Evolutionary conservation across 2,888 invertebrate species (phyloP), one percentile per base, ranked within the genome.

Genomic region (Apomyelois bistriatella): DNA sequence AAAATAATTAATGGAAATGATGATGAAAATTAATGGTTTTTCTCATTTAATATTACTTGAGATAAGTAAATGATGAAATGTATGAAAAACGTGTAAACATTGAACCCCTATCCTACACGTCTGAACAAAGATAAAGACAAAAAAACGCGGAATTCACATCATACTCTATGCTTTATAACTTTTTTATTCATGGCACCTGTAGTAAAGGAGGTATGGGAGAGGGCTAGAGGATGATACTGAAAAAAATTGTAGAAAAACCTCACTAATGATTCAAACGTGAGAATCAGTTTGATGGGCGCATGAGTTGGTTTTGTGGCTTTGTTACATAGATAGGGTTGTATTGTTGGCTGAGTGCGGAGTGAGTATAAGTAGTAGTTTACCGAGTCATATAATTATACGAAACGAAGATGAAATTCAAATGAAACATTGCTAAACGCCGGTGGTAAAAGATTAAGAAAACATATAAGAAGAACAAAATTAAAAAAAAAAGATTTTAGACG

Each of bases 151-250:
- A 79, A 74, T 66, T 58, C 61, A 64, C 68, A 67, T 64, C 63
- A 64, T 64, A 66, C 68, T 67, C 70, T 73, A 69, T 73, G 66
- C 62, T 69, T 72, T 62, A 63, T 68, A 60, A 57, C 58, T 72
- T 82, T 79, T 81, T 76, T 71, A 66, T 57, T 50, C 38, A 50
- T 58, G 65, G 74, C 85, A 85, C 85, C 85, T 85, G 85, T 84
- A 80, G 55, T 52, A 68, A 70, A 70, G 68, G 68, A 68, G 70
- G 70, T 65, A 61, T 65, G 73, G 70, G 72, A 72, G 75, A 69
- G 68, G 68, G 73, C 61, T 59, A 57, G 60, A 63, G 57, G 54
- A 58, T 55, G 47, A 48, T 36, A 52, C 59, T 65, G 71, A 70
- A 76, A 80, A n/a, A 78, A 74, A 62, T 54, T 40, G 38, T 48